A percentile compares a stretch with the other conserved stretches of the same genome.
Evolutionary conservation across 1,140 invertebrate species (phyloP).

Genomic region (Meloidogyne floridensis): DNA sequence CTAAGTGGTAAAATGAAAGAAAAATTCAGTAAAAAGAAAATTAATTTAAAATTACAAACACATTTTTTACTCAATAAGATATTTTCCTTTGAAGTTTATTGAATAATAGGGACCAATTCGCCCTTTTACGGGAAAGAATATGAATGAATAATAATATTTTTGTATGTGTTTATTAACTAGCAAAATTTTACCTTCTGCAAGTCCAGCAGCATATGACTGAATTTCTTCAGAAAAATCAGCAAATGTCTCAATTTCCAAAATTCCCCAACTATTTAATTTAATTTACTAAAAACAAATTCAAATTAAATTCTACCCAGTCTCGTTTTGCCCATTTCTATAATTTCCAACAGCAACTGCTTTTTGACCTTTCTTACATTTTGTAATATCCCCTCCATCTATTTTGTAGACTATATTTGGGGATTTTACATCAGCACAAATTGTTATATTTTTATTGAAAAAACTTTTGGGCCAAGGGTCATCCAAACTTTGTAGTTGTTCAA

Average conservation of each 20-base stretch:
- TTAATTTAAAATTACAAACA: too few species aligned
- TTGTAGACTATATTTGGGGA: not conserved
- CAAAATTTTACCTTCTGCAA: constrained; percentile 53
- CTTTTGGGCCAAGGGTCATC: not conserved
- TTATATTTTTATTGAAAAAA: not conserved
- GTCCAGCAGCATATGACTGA: constrained; percentile 63
- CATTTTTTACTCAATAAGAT: too few species aligned
- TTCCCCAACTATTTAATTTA: constrained; percentile 56
- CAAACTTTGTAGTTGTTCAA: not conserved
- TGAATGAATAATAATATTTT: not conserved
- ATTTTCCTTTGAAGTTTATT: too few species aligned
- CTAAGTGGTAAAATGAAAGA: too few species aligned
- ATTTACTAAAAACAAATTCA: too few species aligned
- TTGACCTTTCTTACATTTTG: not conserved
- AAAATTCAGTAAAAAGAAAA: too few species aligned
- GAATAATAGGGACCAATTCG: too few species aligned
- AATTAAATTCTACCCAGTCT: constrained; percentile 49
- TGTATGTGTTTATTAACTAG: too few species aligned
- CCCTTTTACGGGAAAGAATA: too few species aligned
- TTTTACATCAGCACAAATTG: not conserved
- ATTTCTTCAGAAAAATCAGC: constrained; percentile 48
- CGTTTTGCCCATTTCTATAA: constrained; percentile 58
- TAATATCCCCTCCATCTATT: not conserved
- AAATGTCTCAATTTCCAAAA: constrained; percentile 63
- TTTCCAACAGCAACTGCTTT: constrained; percentile 55